Conservation (phyloP, 53 echinoderm and acorn worm genomes). For the Astropecten irregularis region DNA sequence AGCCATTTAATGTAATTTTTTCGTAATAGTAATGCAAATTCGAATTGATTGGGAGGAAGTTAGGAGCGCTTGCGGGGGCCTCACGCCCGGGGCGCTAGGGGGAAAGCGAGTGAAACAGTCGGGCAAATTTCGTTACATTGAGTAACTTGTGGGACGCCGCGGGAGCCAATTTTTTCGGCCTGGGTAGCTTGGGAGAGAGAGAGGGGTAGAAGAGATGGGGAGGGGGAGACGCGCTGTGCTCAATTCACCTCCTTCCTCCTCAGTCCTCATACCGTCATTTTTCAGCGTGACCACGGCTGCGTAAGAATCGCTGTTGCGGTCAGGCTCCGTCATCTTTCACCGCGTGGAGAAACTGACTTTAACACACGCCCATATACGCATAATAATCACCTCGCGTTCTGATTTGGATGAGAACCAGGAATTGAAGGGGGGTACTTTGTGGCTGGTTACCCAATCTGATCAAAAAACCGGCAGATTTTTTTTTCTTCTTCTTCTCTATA, state of each 20-base stretch:
- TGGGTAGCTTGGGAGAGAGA: neutral
- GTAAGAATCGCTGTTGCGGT: too few species aligned
- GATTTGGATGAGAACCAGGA: slow-evolving; percentile 33
- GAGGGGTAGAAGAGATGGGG: too few species aligned
- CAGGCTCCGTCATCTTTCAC: too few species aligned
- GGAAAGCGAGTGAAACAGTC: slow-evolving; percentile 32
- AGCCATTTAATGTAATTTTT: slow-evolving; percentile 62
- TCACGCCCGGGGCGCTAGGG: slow-evolving; percentile 2
- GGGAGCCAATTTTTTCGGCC: slow-evolving; percentile 50
- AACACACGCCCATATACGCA: too few species aligned
- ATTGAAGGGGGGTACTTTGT: neutral
- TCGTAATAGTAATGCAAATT: slow-evolving; percentile 63
- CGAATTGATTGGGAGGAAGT: slow-evolving; percentile 55
- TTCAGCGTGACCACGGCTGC: too few species aligned
- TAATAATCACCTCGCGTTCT: neutral
- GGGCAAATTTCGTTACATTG: slow-evolving; percentile 59
- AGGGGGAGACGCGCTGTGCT: too few species aligned
- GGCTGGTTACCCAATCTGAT: slow-evolving; percentile 50
- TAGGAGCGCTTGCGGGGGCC: neutral
- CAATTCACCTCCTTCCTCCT: too few species aligned
- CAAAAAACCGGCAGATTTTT: neutral
- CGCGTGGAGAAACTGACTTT: too few species aligned
- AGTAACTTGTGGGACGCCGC: slow-evolving; percentile 58
- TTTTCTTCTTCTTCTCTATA: too few species aligned
- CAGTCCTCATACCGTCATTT: too few species aligned